Evolutionary conservation across 2,888 invertebrate species (phyloP).

Genomic region (Chloromyia formosa): DNA sequence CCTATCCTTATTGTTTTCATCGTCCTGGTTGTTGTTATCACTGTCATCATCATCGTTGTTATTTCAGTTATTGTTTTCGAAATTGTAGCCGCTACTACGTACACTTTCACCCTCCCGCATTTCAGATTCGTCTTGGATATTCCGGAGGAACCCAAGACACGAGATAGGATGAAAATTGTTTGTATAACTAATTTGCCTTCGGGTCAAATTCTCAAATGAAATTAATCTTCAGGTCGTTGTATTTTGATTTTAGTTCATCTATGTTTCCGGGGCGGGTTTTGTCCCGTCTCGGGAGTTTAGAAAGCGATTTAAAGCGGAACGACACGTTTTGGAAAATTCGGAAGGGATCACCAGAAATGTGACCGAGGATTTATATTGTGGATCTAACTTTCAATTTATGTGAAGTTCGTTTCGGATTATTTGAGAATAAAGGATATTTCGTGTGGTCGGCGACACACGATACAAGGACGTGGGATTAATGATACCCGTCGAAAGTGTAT

Average conservation of each 20-base stretch:
- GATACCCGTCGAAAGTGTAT: no score
- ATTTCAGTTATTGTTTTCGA: neutral
- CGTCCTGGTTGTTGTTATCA: neutral
- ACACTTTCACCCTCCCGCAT: neutral
- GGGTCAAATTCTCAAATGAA: neutral
- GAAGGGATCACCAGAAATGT: neutral
- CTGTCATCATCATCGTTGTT: neutral
- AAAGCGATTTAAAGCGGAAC: no score
- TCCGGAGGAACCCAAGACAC: neutral
- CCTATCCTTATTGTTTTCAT: neutral
- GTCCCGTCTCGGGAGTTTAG: no score
- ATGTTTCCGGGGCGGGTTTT: neutral
- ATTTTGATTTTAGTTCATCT: slow-evolving; percentile 17
- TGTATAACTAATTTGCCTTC: slow-evolving; percentile 2
- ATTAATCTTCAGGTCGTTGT: neutral
- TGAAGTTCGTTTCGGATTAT: slow-evolving; percentile 1
- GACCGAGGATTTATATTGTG: neutral
- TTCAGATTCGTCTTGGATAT: neutral
- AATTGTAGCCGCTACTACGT: neutral
- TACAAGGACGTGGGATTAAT: no score
- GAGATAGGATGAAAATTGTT: neutral
- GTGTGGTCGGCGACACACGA: neutral
- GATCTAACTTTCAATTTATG: slow-evolving; percentile 19
- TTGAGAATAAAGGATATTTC: neutral
- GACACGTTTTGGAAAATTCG: neutral